These are phyloP conservation scores for Oceanites oceanicus DNA, from an alignment of 2,113 vertebrate species.

Conservation along the genomic window DNA sequence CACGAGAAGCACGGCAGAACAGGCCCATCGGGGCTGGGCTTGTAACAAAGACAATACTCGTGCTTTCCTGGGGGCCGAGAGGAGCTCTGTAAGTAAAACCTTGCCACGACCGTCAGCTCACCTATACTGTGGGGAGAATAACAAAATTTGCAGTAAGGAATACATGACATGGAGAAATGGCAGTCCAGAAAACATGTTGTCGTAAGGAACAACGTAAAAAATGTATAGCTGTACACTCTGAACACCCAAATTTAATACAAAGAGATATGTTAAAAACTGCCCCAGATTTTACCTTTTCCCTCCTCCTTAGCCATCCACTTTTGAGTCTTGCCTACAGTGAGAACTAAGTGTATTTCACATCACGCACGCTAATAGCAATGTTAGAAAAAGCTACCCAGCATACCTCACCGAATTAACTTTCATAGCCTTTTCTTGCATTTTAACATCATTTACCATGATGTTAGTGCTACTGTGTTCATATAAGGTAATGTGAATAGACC, in stretches of 20 bases:
- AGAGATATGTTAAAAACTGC: background rate
- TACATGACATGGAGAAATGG: rapidly evolving
- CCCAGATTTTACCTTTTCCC: background rate
- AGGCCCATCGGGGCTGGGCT: background rate
- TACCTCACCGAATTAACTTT: background rate
- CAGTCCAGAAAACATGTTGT: background rate
- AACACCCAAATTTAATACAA: background rate
- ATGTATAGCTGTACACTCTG: background rate
- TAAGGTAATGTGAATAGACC: background rate
- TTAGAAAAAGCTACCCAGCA: background rate
- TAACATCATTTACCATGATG: background rate
- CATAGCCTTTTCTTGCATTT: background rate
- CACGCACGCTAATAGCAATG: rapidly evolving
- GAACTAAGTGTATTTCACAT: background rate
- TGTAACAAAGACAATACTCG: background rate
- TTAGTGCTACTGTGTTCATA: background rate
- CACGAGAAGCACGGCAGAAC: background rate
- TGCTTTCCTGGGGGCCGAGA: background rate
- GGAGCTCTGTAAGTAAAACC: background rate
- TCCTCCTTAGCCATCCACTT: background rate
- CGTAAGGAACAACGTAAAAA: background rate
- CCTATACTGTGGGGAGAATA: background rate
- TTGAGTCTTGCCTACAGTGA: background rate
- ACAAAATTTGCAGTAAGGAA: background rate
- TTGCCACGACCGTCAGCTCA: background rate